Evolutionary conservation across 1,140 invertebrate genomes (phyloP), one percentile per base, ranked within the genome.

Genomic region (Drosophila lini): DNA sequence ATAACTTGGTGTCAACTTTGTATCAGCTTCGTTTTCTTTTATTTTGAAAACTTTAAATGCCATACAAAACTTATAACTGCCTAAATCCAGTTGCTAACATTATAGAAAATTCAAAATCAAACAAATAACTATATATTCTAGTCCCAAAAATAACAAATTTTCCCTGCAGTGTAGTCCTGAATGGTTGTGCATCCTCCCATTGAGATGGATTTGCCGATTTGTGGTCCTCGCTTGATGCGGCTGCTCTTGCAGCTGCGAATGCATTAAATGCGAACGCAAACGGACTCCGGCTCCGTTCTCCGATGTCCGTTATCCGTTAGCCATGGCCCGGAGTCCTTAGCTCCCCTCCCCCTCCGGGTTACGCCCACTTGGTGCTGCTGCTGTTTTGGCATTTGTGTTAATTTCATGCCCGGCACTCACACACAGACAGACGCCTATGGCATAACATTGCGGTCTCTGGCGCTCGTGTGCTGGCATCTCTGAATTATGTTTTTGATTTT

Each of bases 401-500:
- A 89, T 89, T 89, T 88, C 84, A 89, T 86, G 82, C 65, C 81
- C 73, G 61, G 74, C 38, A 42, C 59, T 36, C 64, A 10, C 60
- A 53, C n/a, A 64, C 60, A 78, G 68, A 75, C 74, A 38, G 45
- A 50, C 52, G 50, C 6, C 47, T 0, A 45, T 74, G 31, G 50
- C 61, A 76, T 53, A 68, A 69, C 73, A 76, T 62, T 78, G 63
- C 42, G 74, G 73, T 56, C 60, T 73, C 65, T 73, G 69, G 65
- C 44, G 67, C 53, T 77, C 67, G 74, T 77, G 45, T 61, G 73
- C 52, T 55, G 89, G 74, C 74, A 58, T 67, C 78, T 91, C 81
- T 90, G 86, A 90, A 90, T 90, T 90, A 91, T 90, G 88, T 91
- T 91, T 89, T 90, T 90, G 85, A 90, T 90, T 90, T 90, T 90